Evolutionary conservation across 2,113 vertebrate species (phyloP).

Genomic region (Rhineura floridana): DNA sequence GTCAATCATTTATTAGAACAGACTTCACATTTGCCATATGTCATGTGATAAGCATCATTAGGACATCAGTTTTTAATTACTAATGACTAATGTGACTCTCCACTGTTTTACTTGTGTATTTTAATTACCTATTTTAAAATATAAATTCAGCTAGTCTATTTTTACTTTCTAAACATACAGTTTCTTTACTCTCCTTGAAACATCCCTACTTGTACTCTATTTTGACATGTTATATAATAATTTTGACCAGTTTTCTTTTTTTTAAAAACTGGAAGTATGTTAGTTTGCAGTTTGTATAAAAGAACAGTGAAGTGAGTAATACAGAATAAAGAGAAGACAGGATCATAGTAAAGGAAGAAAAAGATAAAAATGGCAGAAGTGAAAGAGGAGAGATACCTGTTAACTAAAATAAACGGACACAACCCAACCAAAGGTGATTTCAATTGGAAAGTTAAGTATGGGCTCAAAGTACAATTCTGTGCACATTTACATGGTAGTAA

Average conservation of each 20-base stretch:
- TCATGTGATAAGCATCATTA: background rate
- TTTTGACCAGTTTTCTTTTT: background rate
- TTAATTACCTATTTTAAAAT: background rate
- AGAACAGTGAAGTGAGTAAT: background rate
- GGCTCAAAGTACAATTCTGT: background rate
- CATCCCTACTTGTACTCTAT: background rate
- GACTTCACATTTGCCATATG: background rate
- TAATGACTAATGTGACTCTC: background rate
- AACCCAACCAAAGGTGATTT: background rate
- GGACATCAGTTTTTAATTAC: background rate
- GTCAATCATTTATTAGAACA: background rate
- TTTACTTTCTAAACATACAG: background rate
- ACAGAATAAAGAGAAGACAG: background rate
- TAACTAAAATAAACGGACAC: background rate
- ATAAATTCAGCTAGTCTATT: background rate
- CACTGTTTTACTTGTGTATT: background rate
- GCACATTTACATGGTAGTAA: background rate
- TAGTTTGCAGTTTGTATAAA: background rate
- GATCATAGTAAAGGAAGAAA: accelerated
- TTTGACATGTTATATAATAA: background rate
- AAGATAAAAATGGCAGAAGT: background rate
- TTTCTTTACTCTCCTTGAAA: background rate
- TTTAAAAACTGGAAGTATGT: background rate
- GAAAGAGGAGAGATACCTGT: background rate
- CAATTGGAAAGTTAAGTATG: background rate